Evolutionary conservation across 2,113 vertebrate species (phyloP).

Genomic region (Colossoma macropomum): DNA sequence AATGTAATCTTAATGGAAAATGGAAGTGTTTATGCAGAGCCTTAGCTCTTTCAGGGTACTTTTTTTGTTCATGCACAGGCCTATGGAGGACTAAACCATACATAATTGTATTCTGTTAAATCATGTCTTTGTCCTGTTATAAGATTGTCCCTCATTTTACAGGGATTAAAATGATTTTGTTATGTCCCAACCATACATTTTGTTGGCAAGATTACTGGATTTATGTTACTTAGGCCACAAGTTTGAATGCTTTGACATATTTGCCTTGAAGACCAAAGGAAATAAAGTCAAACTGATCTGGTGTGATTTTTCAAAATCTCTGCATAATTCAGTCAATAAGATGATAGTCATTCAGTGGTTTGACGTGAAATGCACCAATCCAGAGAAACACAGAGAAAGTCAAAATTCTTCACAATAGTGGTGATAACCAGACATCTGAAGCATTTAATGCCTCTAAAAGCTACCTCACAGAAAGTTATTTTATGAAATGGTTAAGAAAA

Average conservation of each 20-base stretch:
- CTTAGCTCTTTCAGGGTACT: neutral
- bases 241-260: neutral
- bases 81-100: neutral
- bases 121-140: slow-evolving; percentile 7
- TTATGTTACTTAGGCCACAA: neutral
- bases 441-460: too few species aligned
- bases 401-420: too few species aligned
- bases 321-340: too few species aligned
- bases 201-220: neutral
- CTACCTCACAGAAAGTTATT: too few species aligned
- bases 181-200: neutral
- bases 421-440: too few species aligned
- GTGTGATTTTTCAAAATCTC: neutral
- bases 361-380: too few species aligned
- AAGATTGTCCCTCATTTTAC: neutral
- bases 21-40: neutral
- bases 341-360: too few species aligned
- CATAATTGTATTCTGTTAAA: slow-evolving; percentile 24
- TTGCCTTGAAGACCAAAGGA: neutral
- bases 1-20: neutral
- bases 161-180: neutral
- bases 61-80: slow-evolving; percentile 50
- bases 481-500: too few species aligned
- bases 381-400: too few species aligned
- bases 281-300: neutral